A percentile compares a stretch with the other conserved stretches of the same genome.
Evolutionary conservation across 2,113 vertebrate species (phyloP).

Genomic region (Atrichornis clamosus): DNA sequence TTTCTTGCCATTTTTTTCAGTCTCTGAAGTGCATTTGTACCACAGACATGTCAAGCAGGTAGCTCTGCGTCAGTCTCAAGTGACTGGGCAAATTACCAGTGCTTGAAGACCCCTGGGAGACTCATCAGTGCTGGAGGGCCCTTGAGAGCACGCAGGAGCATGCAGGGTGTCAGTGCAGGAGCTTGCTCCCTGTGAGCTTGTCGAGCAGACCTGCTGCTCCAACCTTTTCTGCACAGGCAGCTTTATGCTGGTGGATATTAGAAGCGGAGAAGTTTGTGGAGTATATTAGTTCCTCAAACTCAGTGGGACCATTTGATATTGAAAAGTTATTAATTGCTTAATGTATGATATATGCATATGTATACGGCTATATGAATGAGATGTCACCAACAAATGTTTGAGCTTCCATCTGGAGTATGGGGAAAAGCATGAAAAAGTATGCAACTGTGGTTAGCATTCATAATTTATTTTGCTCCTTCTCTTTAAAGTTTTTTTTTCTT

Average conservation of each 20-base stretch:
- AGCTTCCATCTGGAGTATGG: neutral
- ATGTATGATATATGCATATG: neutral
- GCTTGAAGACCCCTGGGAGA: constrained; percentile 7
- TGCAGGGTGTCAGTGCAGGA: accelerated
- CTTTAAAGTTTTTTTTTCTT: neutral
- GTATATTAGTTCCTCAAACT: neutral
- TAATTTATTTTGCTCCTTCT: neutral
- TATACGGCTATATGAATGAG: neutral
- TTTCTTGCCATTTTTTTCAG: neutral
- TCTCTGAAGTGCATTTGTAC: neutral
- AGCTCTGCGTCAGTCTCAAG: neutral
- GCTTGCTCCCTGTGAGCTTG: accelerated
- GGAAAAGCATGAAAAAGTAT: neutral
- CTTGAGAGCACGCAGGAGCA: neutral
- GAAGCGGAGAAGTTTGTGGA: neutral
- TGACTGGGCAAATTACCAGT: constrained; percentile 15
- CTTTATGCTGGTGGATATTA: neutral
- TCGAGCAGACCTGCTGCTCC: neutral
- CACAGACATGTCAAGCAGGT: neutral
- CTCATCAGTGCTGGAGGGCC: constrained; percentile 45
- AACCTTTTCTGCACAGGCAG: neutral
- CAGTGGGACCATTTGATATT: neutral
- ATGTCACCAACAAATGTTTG: neutral
- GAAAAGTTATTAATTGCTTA: neutral
- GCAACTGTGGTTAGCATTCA: neutral